Evolutionary conservation across 2,888 invertebrate genomes (phyloP), one percentile per base, ranked within the genome.

Genomic region (Phaedon cochleariae): DNA sequence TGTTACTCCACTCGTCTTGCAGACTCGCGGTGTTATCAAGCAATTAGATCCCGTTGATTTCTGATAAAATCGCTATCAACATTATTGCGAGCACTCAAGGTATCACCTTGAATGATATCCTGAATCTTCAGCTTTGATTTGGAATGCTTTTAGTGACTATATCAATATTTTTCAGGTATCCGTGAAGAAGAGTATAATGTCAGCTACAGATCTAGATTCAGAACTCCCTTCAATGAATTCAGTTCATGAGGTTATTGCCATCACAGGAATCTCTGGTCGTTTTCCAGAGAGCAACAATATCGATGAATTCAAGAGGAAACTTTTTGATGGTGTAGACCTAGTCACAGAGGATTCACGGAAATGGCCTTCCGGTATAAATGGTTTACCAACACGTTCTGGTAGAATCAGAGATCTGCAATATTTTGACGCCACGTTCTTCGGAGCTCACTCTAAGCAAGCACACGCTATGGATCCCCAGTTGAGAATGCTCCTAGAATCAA

Each of bases 251-350:
- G 21, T 21, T 15, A n/a, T 54, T 12, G 41, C 26, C 5, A 41
- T 55, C 9, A 10, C 55, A 6, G 55, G 55, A 10, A 45, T 55
- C 21, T 37, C 55, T 41, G 55, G 55, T 3, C 37, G 41, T 22
- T 59, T 59, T 10, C 59, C 49, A 5, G 37, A 59, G 1, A 48
- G 59, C 37, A 20, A 59, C 12, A 51, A 31, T 31, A 45, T 59
- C 34, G 59, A 55, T 6, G 34, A 55, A 20, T 55, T 55, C 17
- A 55, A 55, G 12, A 29, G 41, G 18, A 21, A 37, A 6, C 55
- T 55, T 9, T 45, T 55, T 15, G 22, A 55, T 10, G 55, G 55
- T 21, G 15, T 21, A 9, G 55, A 55, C 15, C 45, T 55, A 9
- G 22, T 41, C 7, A 55, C 55, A 21, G 55, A 55, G 0, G 34